Percentiles rank a stretch among this genome's conserved stretches.
These are phyloP conservation scores for Cantharis lateralis DNA, from an alignment of 2,888 invertebrate species.

Conservation along the genomic window DNA sequence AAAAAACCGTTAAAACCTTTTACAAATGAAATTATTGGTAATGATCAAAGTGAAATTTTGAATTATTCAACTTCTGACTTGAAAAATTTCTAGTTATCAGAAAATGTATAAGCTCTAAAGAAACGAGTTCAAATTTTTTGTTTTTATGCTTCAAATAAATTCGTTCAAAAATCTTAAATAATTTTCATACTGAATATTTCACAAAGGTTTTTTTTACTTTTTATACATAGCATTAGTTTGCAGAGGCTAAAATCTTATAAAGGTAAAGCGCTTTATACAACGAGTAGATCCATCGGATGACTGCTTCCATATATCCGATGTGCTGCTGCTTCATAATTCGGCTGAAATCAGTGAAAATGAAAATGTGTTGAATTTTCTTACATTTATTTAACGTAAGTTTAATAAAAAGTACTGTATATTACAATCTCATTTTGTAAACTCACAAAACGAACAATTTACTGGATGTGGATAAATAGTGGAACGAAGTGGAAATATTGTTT, in stretches of 20 bases:
- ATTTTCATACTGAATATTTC: background rate
- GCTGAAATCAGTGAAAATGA: conserved; percentile 19
- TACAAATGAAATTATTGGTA: background rate
- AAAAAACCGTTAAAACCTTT: background rate
- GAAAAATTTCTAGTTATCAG: background rate
- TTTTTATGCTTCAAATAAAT: background rate
- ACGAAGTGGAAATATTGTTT: background rate
- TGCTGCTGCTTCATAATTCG: conserved; percentile 24
- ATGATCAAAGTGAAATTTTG: background rate
- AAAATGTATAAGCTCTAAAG: background rate
- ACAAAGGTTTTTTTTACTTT: background rate
- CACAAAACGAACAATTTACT: background rate
- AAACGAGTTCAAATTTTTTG: background rate
- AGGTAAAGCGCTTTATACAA: conserved; percentile 15
- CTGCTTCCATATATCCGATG: conserved; percentile 13
- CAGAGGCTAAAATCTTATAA: conserved; percentile 9
- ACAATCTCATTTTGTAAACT: too few relatives aligned
- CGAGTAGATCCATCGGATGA: conserved; percentile 18
- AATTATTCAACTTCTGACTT: background rate
- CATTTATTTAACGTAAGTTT: background rate
- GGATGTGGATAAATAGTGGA: too few relatives aligned
- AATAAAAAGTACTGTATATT: too few relatives aligned
- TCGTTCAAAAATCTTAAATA: background rate
- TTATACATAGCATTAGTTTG: background rate
- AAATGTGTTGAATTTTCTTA: conserved; percentile 15